A percentile compares a stretch with the other conserved stretches of the same genome.
Conservation (phyloP, 2,113 vertebrate genomes). For the Xiphorhynchus elegans region DNA sequence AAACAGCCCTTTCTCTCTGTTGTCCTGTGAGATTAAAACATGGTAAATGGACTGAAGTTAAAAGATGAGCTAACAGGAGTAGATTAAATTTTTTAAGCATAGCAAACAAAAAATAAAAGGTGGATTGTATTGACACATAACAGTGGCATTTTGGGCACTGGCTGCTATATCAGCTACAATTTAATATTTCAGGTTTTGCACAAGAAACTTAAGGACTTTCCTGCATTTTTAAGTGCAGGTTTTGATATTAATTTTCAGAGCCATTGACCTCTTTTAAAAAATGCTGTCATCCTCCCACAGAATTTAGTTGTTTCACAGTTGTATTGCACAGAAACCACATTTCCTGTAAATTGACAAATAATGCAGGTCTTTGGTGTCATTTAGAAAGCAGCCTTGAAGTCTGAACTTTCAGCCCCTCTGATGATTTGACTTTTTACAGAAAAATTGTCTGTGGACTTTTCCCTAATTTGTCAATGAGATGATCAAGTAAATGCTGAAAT, state of each 20-base stretch:
- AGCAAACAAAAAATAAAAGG: neutral
- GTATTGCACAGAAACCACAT: neutral
- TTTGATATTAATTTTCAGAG: neutral
- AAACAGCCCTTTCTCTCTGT: neutral
- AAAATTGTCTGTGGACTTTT: neutral
- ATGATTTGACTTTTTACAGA: neutral
- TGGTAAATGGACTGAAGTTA: neutral
- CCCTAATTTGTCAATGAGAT: neutral
- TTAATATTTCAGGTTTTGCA: neutral
- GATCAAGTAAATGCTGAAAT: neutral
- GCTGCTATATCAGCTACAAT: neutral
- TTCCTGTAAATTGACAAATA: slow-evolving; percentile 43
- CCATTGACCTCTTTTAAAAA: neutral
- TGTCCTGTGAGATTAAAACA: neutral
- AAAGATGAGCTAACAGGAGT: neutral
- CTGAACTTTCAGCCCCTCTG: neutral
- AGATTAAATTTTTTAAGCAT: neutral
- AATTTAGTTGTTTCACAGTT: slow-evolving; percentile 13
- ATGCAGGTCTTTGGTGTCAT: neutral
- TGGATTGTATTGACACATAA: neutral
- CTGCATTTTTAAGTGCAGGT: neutral
- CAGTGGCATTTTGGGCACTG: neutral
- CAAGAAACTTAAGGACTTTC: neutral
- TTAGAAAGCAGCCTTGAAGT: neutral
- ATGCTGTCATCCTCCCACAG: neutral